phyloP scores from a whole-genome alignment of 2,888 invertebrate genomes.

The Sericinus montela region DNA sequence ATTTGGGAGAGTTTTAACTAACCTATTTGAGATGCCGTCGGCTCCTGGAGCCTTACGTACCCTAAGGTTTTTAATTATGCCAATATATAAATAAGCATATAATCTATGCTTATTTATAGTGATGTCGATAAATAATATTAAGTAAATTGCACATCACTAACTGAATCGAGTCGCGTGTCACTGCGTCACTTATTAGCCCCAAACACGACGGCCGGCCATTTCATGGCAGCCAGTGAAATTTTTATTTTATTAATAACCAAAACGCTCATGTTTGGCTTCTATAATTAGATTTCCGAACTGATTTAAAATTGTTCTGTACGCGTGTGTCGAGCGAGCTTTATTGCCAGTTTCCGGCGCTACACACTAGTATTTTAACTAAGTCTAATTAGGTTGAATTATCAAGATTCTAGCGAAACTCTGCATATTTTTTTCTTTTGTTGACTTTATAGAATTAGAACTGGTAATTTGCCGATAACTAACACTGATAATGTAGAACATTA shows the following conservation, averaged over 20 bases:
- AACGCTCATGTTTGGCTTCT: slow-evolving; percentile 28
- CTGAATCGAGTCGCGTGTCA: slow-evolving; percentile 23
- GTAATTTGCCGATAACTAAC: no score
- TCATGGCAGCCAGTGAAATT: slow-evolving; percentile 24
- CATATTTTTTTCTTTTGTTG: neutral
- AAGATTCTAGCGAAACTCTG: slow-evolving; percentile 11
- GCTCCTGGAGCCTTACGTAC: no score
- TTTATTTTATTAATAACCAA: slow-evolving; percentile 34
- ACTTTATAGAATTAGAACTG: neutral
- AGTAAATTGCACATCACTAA: neutral
- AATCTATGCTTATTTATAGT: no score
- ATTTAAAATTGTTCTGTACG: slow-evolving; percentile 18
- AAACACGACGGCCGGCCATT: slow-evolving; percentile 21
- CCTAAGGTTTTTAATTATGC: no score
- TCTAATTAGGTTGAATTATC: slow-evolving; percentile 26
- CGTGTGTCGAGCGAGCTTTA: slow-evolving; percentile 1
- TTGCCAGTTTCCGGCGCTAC: slow-evolving; percentile 5
- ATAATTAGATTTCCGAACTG: slow-evolving; percentile 35
- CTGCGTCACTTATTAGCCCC: slow-evolving; percentile 21
- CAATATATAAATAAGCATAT: no score
- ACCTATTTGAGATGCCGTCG: no score
- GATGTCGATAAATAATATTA: no score
- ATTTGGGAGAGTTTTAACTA: no score
- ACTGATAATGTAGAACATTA: no score
- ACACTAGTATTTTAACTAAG: slow-evolving; percentile 19